These are phyloP conservation scores for Polylopha cassiicola DNA, from an alignment of 2,888 invertebrate genomes.

Conservation along the genomic window DNA sequence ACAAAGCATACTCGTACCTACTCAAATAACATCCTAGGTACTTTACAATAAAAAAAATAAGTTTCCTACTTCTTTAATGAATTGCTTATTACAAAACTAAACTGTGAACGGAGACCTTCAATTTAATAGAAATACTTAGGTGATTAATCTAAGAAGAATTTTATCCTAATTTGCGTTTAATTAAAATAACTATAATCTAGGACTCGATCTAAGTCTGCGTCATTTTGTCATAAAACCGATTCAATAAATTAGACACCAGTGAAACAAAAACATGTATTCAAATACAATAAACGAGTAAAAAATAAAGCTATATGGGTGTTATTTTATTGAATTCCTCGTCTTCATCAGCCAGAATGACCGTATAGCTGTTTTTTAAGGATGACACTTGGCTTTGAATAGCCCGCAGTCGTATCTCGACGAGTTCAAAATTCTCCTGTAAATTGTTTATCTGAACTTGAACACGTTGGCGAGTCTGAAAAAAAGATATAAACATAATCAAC, in stretches of 20 bases:
- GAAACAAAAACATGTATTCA: slow-evolving; percentile 5
- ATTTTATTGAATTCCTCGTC: slow-evolving; percentile 37
- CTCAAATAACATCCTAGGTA: too few relatives aligned
- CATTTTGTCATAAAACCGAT: too few relatives aligned
- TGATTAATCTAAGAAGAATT: too few relatives aligned
- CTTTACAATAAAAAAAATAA: too few relatives aligned
- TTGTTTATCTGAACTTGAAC: slow-evolving; percentile 82
- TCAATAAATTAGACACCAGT: background rate
- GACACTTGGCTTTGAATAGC: slow-evolving; percentile 80
- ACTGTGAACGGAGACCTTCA: too few relatives aligned
- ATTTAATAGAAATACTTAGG: too few relatives aligned
- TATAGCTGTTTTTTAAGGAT: slow-evolving; percentile 73
- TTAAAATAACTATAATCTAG: too few relatives aligned
- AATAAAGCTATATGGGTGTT: slow-evolving; percentile 10
- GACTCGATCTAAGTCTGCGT: too few relatives aligned
- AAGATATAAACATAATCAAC: slow-evolving; percentile 16
- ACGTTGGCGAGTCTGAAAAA: slow-evolving; percentile 79
- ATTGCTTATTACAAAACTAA: too few relatives aligned
- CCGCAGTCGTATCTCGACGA: slow-evolving; percentile 80
- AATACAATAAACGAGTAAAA: slow-evolving; percentile 7
- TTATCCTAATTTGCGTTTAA: too few relatives aligned
- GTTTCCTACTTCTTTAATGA: too few relatives aligned
- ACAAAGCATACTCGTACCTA: too few relatives aligned
- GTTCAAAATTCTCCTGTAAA: slow-evolving; percentile 81
- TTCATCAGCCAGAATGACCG: slow-evolving; percentile 45